Evolutionary conservation across 1,140 invertebrate species (phyloP), one percentile per base, ranked within the genome.

Genomic region (Caenorhabditis inopinata): DNA sequence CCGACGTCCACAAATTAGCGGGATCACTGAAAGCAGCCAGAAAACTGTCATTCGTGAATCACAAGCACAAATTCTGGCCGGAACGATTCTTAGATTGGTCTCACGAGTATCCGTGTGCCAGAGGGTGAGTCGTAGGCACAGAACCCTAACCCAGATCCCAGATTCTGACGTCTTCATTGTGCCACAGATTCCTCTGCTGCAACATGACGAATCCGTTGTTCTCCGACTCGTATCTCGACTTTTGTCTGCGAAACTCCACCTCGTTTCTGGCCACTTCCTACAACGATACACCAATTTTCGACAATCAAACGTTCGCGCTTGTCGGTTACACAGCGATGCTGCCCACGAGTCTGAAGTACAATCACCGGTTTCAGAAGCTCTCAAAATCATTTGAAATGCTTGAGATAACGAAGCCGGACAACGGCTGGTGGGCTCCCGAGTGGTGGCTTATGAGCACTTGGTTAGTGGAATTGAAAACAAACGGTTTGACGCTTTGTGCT

Each of bases 281-380:
- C 77, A 87, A 87, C 78, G 86, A 87, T 73, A 87, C 86, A 12
- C 86, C 87, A 46, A 83, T 87, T 47, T 87, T 88, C 79, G 87
- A 86, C 76, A 86, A 86, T 62, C 47, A 42, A 16, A 88, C 86
- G 4, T 86, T 88, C 49, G 85, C 85, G 79, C 46, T 88, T 7
- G 83, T 89, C 32, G 86, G 86, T 16, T 87, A 87, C 74, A 89
- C 86, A n/a, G 86, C 85, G 14, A 53, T 87, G 42, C 29, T 86
- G 38, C 86, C 86, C 11, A 87, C 86, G 2, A 76, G 74, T 38
- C 81, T 87, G n/a, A 77, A 81, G 25, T 87, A 87, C 68, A 89
- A 88, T 42, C 86, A 87, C 76, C 85, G 84, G n/a, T 89, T 87
- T 45, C 49, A 78, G n/a, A 85, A 89, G 48, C 62, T 87, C 6